These are phyloP conservation scores for Megalops cyprinoides DNA, from an alignment of 2,797 vertebrate genomes.

Conservation along the genomic window DNA sequence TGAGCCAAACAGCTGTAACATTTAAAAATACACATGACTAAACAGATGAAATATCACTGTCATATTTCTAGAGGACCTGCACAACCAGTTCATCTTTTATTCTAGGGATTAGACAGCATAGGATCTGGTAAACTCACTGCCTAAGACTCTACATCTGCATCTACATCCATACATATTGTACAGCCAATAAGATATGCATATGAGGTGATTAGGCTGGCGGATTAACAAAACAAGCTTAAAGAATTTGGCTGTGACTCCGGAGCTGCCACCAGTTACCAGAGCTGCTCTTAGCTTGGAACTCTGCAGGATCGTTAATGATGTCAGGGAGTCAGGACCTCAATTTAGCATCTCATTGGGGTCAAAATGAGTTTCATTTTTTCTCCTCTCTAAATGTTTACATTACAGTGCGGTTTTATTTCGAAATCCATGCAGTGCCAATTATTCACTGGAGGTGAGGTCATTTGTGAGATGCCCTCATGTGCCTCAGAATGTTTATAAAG, in stretches of 20 bases:
- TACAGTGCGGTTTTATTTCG: constrained; percentile 60
- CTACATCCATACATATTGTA: not conserved
- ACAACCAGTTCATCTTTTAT: not conserved
- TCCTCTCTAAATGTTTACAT: constrained; percentile 64
- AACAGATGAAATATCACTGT: too few relatives aligned
- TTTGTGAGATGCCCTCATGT: not conserved
- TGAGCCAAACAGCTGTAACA: too few relatives aligned
- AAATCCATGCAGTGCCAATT: constrained; percentile 51
- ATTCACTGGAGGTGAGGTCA: constrained; percentile 2
- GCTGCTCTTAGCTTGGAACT: too few relatives aligned
- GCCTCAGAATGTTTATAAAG: constrained; percentile 24
- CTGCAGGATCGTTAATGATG: too few relatives aligned
- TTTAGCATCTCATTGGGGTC: constrained; percentile 18
- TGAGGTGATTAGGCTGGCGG: too few relatives aligned
- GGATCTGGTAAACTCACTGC: not conserved
- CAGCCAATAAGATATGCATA: not conserved
- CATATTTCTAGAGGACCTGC: too few relatives aligned
- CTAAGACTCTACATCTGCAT: not conserved
- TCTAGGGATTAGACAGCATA: not conserved
- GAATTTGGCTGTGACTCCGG: too few relatives aligned
- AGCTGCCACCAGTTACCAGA: not conserved
- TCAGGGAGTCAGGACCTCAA: too few relatives aligned
- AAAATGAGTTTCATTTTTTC: constrained; percentile 40
- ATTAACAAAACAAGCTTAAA: constrained; percentile 3
- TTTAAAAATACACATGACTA: too few relatives aligned